Percentiles rank a stretch among this genome's conserved stretches.
These are phyloP conservation scores for Hyppa rectilinea DNA, from an alignment of 2,888 invertebrate genomes.

Conservation along the genomic window DNA sequence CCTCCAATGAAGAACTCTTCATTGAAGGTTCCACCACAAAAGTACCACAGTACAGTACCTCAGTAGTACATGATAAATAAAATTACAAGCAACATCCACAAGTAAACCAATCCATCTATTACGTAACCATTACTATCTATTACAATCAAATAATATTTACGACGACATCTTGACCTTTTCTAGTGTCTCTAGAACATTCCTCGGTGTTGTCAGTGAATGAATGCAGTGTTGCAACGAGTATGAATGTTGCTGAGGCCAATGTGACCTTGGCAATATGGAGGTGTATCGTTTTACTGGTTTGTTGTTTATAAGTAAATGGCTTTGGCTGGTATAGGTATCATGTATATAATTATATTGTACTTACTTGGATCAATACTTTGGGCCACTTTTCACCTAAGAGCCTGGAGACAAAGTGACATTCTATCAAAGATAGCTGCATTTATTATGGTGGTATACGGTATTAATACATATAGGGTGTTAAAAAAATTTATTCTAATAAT, in stretches of 20 bases:
- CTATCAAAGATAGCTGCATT: no score
- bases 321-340: background rate
- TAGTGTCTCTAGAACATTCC: slow-evolving; percentile 50
- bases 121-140: slow-evolving; percentile 11
- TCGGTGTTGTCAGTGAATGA: slow-evolving; percentile 46
- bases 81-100: background rate
- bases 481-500: no score
- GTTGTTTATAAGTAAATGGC: slow-evolving; percentile 1
- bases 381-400: no score
- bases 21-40: no score
- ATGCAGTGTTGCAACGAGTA: slow-evolving; percentile 35
- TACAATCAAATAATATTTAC: slow-evolving; percentile 24
- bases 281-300: slow-evolving; percentile 17
- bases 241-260: slow-evolving; percentile 24
- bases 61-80: background rate
- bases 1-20: background rate
- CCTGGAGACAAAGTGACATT: no score
- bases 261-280: slow-evolving; percentile 40
- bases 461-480: no score
- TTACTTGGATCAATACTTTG: no score
- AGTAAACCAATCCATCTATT: background rate
- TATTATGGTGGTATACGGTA: no score
- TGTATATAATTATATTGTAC: no score
- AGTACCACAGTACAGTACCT: no score
- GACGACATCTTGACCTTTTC: slow-evolving; percentile 46